A percentile compares a stretch with the other conserved stretches of the same genome.
Conservation (phyloP, 2,797 vertebrate species). For the Harpagifer antarcticus region DNA sequence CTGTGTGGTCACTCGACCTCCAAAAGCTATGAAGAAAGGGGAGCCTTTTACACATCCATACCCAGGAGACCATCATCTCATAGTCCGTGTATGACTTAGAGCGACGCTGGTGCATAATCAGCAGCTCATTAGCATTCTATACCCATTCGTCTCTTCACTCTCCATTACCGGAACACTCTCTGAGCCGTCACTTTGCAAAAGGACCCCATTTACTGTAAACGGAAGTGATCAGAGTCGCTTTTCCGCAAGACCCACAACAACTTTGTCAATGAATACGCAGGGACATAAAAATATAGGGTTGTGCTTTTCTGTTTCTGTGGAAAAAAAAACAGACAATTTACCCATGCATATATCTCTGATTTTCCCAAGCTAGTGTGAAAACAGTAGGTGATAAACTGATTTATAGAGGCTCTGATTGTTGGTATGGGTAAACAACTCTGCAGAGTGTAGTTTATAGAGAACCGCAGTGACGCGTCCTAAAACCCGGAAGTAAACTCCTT, state of each 20-base stretch:
- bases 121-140: constrained; percentile 63
- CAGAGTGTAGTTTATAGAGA: constrained; percentile 52
- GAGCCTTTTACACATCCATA: background rate
- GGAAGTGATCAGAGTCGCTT: constrained; percentile 31
- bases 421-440: constrained; percentile 50
- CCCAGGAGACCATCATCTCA: constrained; percentile 34
- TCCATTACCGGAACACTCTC: constrained; percentile 48
- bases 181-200: constrained; percentile 43
- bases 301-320: background rate
- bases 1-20: constrained; percentile 40
- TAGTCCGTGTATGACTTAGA: constrained; percentile 48
- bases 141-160: constrained; percentile 42
- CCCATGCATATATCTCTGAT: background rate
- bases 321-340: constrained; percentile 24
- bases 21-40: background rate
- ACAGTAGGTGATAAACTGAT: constrained; percentile 32
- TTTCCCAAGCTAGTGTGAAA: background rate
- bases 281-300: constrained; percentile 7
- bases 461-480: too few species aligned
- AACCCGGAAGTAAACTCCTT: too few species aligned
- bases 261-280: background rate
- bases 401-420: constrained; percentile 45
- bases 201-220: constrained; percentile 52
- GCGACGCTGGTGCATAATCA: constrained; percentile 53
- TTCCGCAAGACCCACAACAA: constrained; percentile 20